phyloP scores from a whole-genome alignment of 2,113 vertebrate species.

The Bombycilla garrulus region DNA sequence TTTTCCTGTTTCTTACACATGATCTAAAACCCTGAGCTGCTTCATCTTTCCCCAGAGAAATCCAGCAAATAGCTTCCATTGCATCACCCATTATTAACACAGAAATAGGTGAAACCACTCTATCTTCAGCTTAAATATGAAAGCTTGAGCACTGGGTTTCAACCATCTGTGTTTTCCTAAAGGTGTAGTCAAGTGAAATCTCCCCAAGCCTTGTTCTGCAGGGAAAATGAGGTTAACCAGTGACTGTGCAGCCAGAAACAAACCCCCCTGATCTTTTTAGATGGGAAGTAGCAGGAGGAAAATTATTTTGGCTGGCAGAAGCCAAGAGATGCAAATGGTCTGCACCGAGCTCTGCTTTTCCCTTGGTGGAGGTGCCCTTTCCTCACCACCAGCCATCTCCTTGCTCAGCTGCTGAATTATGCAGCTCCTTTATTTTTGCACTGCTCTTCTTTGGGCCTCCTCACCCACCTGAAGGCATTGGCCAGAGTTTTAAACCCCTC shows the following conservation, averaged over 20 bases:
- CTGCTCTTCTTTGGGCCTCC: neutral
- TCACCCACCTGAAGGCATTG: neutral
- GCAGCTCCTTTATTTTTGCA: neutral
- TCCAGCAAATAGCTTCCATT: neutral
- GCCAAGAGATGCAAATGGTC: neutral
- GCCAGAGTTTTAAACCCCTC: neutral
- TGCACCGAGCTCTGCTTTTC: neutral
- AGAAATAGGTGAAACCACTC: neutral
- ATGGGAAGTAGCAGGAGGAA: neutral
- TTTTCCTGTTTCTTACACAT: neutral
- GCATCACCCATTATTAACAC: neutral
- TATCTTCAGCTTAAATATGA: neutral
- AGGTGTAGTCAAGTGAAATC: neutral
- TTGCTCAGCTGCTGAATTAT: neutral
- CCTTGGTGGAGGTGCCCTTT: neutral
- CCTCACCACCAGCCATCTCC: neutral
- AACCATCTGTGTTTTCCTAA: neutral
- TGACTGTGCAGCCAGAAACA: neutral
- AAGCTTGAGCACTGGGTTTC: neutral
- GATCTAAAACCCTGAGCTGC: neutral
- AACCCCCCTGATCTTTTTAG: neutral
- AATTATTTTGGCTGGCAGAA: neutral
- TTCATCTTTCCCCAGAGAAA: neutral
- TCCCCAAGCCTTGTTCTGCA: neutral
- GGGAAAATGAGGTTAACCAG: neutral